phyloP scores from a whole-genome alignment of 2,113 vertebrate genomes.

The Prunella fulvescens region DNA sequence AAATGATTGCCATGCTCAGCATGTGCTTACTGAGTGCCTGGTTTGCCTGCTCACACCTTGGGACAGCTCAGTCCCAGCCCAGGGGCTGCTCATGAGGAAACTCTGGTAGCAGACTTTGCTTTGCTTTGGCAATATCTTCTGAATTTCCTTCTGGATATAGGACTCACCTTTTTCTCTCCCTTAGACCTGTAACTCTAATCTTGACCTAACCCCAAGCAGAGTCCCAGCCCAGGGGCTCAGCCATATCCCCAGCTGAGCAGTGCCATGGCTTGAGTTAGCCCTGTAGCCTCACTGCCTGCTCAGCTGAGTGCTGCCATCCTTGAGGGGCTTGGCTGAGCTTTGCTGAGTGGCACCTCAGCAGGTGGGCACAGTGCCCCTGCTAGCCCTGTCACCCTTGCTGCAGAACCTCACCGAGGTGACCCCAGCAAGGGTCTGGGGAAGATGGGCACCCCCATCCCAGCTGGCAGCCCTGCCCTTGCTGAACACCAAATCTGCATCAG shows the following conservation, averaged over 20 bases:
- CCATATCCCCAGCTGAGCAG: accelerated
- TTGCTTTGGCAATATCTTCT: not conserved
- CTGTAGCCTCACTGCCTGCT: not conserved
- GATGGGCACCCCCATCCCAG: accelerated
- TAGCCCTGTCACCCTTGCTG: not conserved
- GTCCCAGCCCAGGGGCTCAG: not conserved
- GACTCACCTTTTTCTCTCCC: not conserved
- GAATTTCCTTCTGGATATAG: not conserved
- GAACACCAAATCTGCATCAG: not conserved
- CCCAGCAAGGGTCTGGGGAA: not conserved
- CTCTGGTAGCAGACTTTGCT: not conserved
- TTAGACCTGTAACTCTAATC: not conserved
- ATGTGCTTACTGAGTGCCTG: not conserved
- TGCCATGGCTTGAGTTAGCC: accelerated
- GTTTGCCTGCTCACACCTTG: not conserved
- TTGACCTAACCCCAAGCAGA: not conserved
- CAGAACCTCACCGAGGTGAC: not conserved
- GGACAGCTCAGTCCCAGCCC: not conserved
- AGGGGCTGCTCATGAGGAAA: not conserved
- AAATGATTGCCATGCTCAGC: not conserved
- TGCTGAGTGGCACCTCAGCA: not conserved
- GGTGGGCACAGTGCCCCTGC: not conserved
- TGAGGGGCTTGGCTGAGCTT: not conserved
- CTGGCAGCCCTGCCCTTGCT: not conserved
- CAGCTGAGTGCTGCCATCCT: accelerated